phyloP scores from a whole-genome alignment of 1,140 invertebrate genomes.

The Drosophila paulistorum region DNA sequence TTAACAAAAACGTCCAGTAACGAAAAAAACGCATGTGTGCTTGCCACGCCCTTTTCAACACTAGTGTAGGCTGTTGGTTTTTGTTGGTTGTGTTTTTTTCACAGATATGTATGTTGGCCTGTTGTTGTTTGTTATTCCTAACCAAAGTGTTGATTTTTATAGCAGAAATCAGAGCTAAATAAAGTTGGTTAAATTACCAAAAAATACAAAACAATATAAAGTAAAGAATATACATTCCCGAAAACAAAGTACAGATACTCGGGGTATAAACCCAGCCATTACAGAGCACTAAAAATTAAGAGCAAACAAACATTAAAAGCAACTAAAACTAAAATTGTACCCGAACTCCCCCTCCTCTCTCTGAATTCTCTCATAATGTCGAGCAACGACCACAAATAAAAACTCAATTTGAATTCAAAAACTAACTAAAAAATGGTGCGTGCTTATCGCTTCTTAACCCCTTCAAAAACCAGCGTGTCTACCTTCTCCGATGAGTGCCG shows the following conservation, averaged over 20 bases:
- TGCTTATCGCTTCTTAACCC: slow-evolving; percentile 63
- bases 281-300: slow-evolving; percentile 51
- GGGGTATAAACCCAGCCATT: slow-evolving; percentile 58
- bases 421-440: slow-evolving; percentile 61
- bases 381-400: slow-evolving; percentile 53
- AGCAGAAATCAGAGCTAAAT: slow-evolving; percentile 48
- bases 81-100: slow-evolving; percentile 40
- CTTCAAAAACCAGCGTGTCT: slow-evolving; percentile 22
- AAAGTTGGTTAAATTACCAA: slow-evolving; percentile 5
- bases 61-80: slow-evolving; percentile 44
- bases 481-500: slow-evolving; percentile 59
- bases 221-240: neutral
- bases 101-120: neutral
- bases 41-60: slow-evolving; percentile 70
- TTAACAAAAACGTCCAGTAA: slow-evolving; percentile 69
- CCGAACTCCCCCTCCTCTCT: slow-evolving; percentile 18
- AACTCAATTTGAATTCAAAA: slow-evolving; percentile 73
- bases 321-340: slow-evolving; percentile 37
- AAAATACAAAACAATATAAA: neutral
- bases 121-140: slow-evolving; percentile 49
- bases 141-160: slow-evolving; percentile 82
- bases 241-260: neutral
- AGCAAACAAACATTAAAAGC: slow-evolving; percentile 21
- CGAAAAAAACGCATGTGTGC: slow-evolving; percentile 29
- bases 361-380: slow-evolving; percentile 36